phyloP scores from a whole-genome alignment of 1,140 invertebrate species.

The Diorhabda elongata region DNA sequence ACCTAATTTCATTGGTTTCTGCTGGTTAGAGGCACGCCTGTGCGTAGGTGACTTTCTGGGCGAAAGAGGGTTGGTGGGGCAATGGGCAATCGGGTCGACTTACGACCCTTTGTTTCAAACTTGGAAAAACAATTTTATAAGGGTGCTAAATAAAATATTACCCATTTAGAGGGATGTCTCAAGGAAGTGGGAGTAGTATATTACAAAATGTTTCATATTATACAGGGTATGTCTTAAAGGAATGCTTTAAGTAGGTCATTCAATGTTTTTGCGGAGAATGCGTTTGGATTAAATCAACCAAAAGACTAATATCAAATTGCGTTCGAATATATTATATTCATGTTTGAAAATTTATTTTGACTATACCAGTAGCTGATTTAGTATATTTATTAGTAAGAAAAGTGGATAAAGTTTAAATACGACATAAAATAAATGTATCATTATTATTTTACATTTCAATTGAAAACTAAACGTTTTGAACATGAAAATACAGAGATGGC shows the following conservation, averaged over 20 bases:
- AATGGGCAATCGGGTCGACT: constrained; percentile 10
- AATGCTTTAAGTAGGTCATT: not conserved
- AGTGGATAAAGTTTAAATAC: no score
- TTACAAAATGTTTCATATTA: not conserved
- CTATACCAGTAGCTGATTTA: no score
- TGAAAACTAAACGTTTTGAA: no score
- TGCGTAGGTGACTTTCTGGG: constrained; percentile 9
- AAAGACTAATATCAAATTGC: no score
- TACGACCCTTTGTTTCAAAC: constrained; percentile 17
- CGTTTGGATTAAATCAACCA: no score
- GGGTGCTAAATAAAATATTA: constrained; percentile 15
- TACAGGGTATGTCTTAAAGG: not conserved
- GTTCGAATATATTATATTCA: no score
- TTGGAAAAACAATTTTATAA: constrained; percentile 10
- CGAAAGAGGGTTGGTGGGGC: not conserved
- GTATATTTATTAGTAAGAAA: no score
- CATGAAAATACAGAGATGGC: no score
- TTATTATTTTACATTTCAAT: no score
- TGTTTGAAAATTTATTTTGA: no score
- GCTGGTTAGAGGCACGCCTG: constrained; percentile 7
- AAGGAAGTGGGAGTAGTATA: constrained; percentile 9
- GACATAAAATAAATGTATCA: no score
- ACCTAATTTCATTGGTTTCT: constrained; percentile 1
- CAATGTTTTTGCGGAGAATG: not conserved
- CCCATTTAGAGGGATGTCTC: constrained; percentile 8